Conservation (phyloP, 2,888 invertebrate genomes). For the Patella pellucida region DNA sequence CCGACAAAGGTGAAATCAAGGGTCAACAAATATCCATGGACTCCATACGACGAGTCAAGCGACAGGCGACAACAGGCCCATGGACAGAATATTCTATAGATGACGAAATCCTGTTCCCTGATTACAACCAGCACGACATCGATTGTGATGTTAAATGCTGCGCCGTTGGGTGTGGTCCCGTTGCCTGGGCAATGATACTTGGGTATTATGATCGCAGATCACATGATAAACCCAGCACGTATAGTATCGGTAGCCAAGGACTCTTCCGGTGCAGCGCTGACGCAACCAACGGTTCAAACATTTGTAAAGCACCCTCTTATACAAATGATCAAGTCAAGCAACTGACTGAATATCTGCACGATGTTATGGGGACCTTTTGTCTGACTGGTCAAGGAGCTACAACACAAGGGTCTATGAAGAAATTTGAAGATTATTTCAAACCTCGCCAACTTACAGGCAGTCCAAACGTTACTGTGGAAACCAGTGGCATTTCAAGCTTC, state of each 20-base stretch:
- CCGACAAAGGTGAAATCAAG: not conserved
- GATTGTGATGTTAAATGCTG: not conserved
- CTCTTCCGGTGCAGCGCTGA: constrained; percentile 28
- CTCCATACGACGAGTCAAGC: constrained; percentile 5
- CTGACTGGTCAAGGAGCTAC: constrained; percentile 25
- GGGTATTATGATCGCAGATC: constrained; percentile 30
- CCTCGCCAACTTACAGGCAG: constrained; percentile 15
- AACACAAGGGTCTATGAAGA: constrained; percentile 23
- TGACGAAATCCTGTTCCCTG: constrained; percentile 26
- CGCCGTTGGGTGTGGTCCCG: constrained; percentile 32
- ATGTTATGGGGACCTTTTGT: constrained; percentile 25
- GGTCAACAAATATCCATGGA: constrained; percentile 5
- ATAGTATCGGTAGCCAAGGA: constrained; percentile 14
- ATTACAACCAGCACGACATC: constrained; percentile 24
- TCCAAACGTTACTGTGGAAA: constrained; percentile 10
- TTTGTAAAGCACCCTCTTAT: constrained; percentile 24
- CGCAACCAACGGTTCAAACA: constrained; percentile 22
- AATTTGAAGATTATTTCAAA: constrained; percentile 25
- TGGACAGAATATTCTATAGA: constrained; percentile 18
- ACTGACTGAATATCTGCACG: constrained; percentile 18
- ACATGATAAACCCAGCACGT: constrained; percentile 15
- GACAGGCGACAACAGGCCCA: constrained; percentile 15
- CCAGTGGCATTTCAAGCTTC: constrained; percentile 5
- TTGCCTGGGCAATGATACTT: constrained; percentile 32
- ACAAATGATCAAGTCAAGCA: constrained; percentile 16